These are phyloP conservation scores for Pangasianodon gigas DNA, from an alignment of 2,113 vertebrate species.

Conservation along the genomic window DNA sequence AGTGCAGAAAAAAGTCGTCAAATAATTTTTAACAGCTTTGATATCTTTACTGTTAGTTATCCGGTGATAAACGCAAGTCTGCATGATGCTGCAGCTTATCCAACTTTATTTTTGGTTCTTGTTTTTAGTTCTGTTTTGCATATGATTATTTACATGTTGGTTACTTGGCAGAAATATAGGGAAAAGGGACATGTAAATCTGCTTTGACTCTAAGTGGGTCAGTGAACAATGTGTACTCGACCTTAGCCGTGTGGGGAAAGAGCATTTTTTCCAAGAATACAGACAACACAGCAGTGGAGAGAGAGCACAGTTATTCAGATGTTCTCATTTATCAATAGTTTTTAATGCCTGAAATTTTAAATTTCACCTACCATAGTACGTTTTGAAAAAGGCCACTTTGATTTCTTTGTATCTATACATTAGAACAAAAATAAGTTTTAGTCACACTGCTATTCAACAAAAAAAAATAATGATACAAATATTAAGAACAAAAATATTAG, in stretches of 20 bases:
- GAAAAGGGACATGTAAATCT: slow-evolving; percentile 62
- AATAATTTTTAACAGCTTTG: background rate
- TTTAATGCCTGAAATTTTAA: background rate
- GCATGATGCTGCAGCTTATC: background rate
- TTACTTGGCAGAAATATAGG: slow-evolving; percentile 52
- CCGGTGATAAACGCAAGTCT: background rate
- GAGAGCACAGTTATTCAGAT: background rate
- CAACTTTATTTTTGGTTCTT: background rate
- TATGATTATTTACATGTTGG: slow-evolving; percentile 42
- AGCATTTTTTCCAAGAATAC: slow-evolving; percentile 52
- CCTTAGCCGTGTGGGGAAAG: slow-evolving; percentile 24
- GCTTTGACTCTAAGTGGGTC: slow-evolving; percentile 69
- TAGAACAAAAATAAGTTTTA: background rate
- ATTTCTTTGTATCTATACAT: slow-evolving; percentile 83
- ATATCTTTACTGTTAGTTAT: background rate
- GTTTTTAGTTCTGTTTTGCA: background rate
- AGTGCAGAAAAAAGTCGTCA: background rate
- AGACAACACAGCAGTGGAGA: background rate
- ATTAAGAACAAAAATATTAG: background rate
- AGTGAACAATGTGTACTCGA: slow-evolving; percentile 66
- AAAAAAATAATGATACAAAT: background rate
- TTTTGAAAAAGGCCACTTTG: slow-evolving; percentile 87
- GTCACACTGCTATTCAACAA: background rate
- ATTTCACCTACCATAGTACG: slow-evolving; percentile 76
- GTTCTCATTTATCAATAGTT: background rate